These are phyloP conservation scores for Lingula anatina DNA, from an alignment of 2,888 invertebrate genomes.

Conservation along the genomic window DNA sequence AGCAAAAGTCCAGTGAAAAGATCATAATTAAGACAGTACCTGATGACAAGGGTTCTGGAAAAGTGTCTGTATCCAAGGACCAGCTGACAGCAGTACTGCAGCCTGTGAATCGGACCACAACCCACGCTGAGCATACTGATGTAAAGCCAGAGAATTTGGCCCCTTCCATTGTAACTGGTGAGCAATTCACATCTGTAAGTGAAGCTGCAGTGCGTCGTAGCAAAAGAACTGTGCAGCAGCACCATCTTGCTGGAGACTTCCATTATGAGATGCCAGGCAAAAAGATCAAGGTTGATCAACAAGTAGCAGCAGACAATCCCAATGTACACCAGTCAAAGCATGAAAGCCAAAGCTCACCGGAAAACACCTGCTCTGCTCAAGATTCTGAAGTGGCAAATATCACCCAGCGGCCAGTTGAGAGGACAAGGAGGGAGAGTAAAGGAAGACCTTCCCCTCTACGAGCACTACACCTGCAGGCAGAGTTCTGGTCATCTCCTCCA, in stretches of 20 bases:
- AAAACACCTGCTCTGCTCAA: neutral
- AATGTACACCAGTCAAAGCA: too few species aligned
- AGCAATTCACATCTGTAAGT: too few species aligned
- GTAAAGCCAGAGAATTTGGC: too few species aligned
- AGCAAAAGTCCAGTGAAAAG: too few species aligned
- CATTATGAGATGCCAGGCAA: neutral
- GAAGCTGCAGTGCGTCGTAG: neutral
- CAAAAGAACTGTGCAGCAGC: slow-evolving; percentile 6
- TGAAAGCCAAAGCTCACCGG: neutral
- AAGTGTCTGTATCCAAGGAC: slow-evolving; percentile 28
- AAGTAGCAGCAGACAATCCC: too few species aligned
- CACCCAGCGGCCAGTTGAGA: neutral
- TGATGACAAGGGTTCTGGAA: too few species aligned
- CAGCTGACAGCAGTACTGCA: slow-evolving; percentile 33
- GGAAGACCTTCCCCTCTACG: slow-evolving; percentile 22
- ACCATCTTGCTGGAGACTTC: slow-evolving; percentile 6
- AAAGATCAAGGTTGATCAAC: neutral
- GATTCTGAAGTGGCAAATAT: slow-evolving; percentile 8
- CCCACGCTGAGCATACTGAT: too few species aligned
- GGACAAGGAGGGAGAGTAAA: slow-evolving; percentile 11
- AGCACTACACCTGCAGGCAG: slow-evolving; percentile 26
- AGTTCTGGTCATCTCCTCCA: slow-evolving; percentile 22
- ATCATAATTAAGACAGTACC: too few species aligned
- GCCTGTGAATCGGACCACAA: slow-evolving; percentile 30
- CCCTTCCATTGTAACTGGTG: too few species aligned